phyloP scores from a whole-genome alignment of 2,888 invertebrate species.

The Pammene aurita region DNA sequence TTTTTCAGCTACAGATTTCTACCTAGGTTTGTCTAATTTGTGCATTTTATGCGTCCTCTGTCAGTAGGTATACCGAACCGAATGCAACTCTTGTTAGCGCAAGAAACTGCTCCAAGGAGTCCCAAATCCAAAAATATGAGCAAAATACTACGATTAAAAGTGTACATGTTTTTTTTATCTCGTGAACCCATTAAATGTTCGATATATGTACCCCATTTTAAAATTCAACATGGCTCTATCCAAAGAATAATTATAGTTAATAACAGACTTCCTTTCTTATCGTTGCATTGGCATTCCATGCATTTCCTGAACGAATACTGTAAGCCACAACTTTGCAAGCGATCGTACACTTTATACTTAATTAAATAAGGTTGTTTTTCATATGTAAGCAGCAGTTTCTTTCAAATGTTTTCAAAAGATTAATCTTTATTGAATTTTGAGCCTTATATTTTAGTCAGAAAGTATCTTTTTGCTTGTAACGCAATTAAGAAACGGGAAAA shows the following conservation, averaged over 20 bases:
- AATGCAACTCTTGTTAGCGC: too few relatives aligned
- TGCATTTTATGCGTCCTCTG: too few relatives aligned
- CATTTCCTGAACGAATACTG: constrained; percentile 36
- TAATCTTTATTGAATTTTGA: constrained; percentile 7
- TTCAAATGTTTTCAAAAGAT: constrained; percentile 34
- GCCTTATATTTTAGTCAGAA: constrained; percentile 5
- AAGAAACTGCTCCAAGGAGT: too few relatives aligned
- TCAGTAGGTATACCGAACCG: too few relatives aligned
- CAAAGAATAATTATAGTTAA: constrained; percentile 36
- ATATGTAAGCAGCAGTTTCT: constrained; percentile 11
- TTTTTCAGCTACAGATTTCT: too few relatives aligned
- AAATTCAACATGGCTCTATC: constrained; percentile 23
- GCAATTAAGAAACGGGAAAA: constrained; percentile 6
- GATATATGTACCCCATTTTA: neutral
- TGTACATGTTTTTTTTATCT: too few relatives aligned
- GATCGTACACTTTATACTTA: constrained; percentile 5
- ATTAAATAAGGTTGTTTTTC: neutral
- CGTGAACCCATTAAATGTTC: too few relatives aligned
- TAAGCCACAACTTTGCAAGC: neutral
- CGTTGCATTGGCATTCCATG: constrained; percentile 38
- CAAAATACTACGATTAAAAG: too few relatives aligned
- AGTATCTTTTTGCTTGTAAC: constrained; percentile 6
- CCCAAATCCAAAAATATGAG: too few relatives aligned
- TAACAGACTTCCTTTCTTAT: constrained; percentile 42
- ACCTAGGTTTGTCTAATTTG: too few relatives aligned